Percentiles rank a stretch among this genome's conserved stretches.
Evolutionary conservation across 2,888 invertebrate genomes (phyloP).

Genomic region (Lumbricus terrestris): DNA sequence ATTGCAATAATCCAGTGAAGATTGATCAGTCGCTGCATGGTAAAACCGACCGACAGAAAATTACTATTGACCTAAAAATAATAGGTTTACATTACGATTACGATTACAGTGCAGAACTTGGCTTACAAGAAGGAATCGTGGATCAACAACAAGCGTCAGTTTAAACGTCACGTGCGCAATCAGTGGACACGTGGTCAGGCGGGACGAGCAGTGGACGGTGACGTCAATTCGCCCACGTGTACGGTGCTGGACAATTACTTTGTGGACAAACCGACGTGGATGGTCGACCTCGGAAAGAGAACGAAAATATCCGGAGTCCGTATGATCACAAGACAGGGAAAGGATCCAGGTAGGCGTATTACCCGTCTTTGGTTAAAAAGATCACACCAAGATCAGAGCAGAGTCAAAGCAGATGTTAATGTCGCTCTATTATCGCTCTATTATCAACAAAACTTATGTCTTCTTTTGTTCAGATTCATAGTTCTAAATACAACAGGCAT

Average conservation of each 20-base stretch:
- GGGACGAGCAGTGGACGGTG: constrained; percentile 62
- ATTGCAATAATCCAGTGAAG: not conserved
- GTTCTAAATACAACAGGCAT: too few species aligned
- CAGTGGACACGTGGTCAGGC: constrained; percentile 55
- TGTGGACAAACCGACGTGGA: constrained; percentile 63
- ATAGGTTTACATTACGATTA: not conserved
- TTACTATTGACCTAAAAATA: not conserved
- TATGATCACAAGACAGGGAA: constrained; percentile 60
- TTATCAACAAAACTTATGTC: too few species aligned
- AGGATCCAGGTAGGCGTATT: constrained; percentile 33
- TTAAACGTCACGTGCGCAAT: constrained; percentile 60
- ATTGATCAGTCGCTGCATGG: not conserved
- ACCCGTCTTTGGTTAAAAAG: not conserved
- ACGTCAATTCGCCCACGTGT: constrained; percentile 58
- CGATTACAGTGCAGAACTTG: constrained; percentile 61
- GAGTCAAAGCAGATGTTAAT: too few species aligned
- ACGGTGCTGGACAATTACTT: constrained; percentile 63
- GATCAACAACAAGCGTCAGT: constrained; percentile 60
- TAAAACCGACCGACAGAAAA: not conserved
- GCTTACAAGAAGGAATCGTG: constrained; percentile 62
- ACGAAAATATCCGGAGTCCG: constrained; percentile 56
- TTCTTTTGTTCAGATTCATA: too few species aligned
- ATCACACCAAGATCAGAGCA: not conserved
- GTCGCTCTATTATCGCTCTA: too few species aligned
- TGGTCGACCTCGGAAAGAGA: constrained; percentile 62